phyloP scores from a whole-genome alignment of 2,797 vertebrate genomes.

The Bradypus variegatus region DNA sequence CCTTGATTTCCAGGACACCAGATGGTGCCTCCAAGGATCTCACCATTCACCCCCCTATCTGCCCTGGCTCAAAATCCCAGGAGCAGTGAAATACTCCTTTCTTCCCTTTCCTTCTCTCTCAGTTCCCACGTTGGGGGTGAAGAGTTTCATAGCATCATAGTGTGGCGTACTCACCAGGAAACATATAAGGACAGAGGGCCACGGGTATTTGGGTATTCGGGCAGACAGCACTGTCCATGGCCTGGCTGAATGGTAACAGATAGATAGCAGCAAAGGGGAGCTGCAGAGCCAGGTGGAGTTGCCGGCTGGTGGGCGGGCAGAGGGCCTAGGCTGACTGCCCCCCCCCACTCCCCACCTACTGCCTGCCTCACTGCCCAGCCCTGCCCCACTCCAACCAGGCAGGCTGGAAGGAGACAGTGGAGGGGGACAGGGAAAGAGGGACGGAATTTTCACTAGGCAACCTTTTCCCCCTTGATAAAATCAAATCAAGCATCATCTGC shows the following conservation, averaged over 20 bases:
- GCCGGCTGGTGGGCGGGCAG: background rate
- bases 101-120: background rate
- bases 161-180: slow-evolving; percentile 63
- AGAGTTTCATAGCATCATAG: fast-evolving
- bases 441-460: background rate
- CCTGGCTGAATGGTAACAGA: background rate
- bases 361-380: background rate
- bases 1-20: background rate
- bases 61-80: background rate
- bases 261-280: background rate
- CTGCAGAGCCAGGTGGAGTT: background rate
- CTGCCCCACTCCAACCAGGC: background rate
- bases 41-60: background rate
- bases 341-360: background rate
- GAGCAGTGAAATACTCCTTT: background rate
- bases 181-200: slow-evolving; percentile 32
- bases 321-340: background rate
- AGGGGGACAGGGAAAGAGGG: background rate
- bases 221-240: slow-evolving; percentile 60
- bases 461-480: background rate
- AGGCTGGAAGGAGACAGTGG: background rate
- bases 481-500: background rate
- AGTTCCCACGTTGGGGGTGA: background rate
- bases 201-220: slow-evolving; percentile 3
- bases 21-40: background rate